Evolutionary conservation across 2,797 vertebrate species (phyloP).

Genomic region (Channa striata): DNA sequence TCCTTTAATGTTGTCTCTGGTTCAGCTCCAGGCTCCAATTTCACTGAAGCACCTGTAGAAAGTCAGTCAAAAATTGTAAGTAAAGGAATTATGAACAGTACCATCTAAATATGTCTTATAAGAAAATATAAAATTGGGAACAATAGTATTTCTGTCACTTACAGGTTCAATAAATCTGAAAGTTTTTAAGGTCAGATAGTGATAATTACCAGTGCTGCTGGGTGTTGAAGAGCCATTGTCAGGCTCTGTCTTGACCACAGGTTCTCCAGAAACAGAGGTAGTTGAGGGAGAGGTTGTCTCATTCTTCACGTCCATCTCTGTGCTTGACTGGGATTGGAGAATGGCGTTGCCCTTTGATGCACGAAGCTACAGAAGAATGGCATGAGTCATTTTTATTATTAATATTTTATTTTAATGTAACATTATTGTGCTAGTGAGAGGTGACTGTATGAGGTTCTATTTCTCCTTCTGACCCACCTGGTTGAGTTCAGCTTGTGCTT

Average conservation of each 20-base stretch:
- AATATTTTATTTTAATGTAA: neutral
- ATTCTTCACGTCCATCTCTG: slow-evolving; percentile 91
- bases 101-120: neutral
- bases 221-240: slow-evolving; percentile 86
- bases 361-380: slow-evolving; percentile 81
- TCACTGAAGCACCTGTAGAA: slow-evolving; percentile 73
- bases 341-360: slow-evolving; percentile 88
- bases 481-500: slow-evolving; percentile 93
- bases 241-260: slow-evolving; percentile 86
- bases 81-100: neutral
- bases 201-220: slow-evolving; percentile 76
- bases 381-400: neutral
- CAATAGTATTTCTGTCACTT: neutral
- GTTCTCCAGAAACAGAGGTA: slow-evolving; percentile 71
- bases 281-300: slow-evolving; percentile 83
- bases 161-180: neutral
- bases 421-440: neutral
- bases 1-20: slow-evolving; percentile 88
- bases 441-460: neutral
- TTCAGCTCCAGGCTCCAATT: slow-evolving; percentile 83
- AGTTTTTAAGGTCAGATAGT: neutral
- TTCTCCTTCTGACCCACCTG: slow-evolving; percentile 82
- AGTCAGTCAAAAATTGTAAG: neutral
- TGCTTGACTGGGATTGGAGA: slow-evolving; percentile 93
- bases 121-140: neutral